Evolutionary conservation across 2,113 vertebrate species (phyloP).

Genomic region (Baryphthengus martii): DNA sequence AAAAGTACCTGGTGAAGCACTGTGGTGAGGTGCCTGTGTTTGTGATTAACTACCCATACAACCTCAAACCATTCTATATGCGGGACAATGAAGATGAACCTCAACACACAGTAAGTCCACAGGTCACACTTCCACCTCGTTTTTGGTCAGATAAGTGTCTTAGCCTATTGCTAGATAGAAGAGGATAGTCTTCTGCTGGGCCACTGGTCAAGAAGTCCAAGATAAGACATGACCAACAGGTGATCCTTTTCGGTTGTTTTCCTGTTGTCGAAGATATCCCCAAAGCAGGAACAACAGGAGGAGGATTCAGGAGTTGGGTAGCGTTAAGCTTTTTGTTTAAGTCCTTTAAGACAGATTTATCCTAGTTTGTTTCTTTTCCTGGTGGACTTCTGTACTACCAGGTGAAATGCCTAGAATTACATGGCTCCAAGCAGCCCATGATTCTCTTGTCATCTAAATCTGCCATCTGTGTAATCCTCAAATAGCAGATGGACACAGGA

Average conservation of each 20-base stretch:
- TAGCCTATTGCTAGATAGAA: background rate
- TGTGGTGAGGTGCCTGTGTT: slow-evolving; percentile 90
- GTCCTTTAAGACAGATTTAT: background rate
- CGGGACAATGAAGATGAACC: slow-evolving; percentile 87
- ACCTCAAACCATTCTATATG: slow-evolving; percentile 95
- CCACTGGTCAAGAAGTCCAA: background rate
- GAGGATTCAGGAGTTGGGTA: background rate
- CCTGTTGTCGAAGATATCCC: background rate
- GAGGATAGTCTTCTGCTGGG: background rate
- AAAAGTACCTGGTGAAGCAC: slow-evolving; percentile 91
- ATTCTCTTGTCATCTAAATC: background rate
- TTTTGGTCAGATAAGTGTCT: background rate
- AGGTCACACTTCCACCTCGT: background rate
- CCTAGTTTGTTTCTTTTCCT: background rate
- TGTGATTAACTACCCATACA: slow-evolving; percentile 88
- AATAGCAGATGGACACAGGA: background rate
- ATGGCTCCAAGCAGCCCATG: background rate
- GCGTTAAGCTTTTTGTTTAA: background rate
- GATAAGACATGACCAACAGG: background rate
- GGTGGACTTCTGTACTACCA: background rate
- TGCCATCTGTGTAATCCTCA: background rate
- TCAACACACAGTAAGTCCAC: slow-evolving; percentile 80
- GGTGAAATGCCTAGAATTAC: background rate
- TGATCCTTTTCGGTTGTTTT: background rate
- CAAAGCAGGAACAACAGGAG: background rate